A percentile compares a stretch with the other conserved stretches of the same genome.
phyloP scores from a whole-genome alignment of 2,888 invertebrate genomes.

The Augiades crinisus region DNA sequence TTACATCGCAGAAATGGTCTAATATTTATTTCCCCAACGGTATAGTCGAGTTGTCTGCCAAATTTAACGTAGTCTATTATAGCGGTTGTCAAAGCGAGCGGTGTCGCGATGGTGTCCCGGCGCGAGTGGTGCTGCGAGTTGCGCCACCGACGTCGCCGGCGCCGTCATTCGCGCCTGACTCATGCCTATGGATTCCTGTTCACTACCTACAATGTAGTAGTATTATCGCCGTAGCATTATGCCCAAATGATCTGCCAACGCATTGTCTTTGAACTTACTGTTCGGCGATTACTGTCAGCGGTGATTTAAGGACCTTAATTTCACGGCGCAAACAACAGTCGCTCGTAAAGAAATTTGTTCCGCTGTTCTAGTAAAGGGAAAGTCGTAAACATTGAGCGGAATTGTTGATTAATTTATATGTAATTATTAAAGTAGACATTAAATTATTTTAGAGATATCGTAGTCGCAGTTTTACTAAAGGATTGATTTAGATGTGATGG shows the following conservation, averaged over 20 bases:
- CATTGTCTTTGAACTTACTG: conserved; percentile 76
- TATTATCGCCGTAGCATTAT: conserved; percentile 65
- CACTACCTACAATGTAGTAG: conserved; percentile 46
- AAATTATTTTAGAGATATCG: background rate
- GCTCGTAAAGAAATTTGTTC: conserved; percentile 26
- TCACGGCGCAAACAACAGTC: conserved; percentile 39
- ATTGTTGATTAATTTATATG: conserved; percentile 6
- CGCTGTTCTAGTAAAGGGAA: conserved; percentile 17
- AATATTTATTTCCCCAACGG: conserved; percentile 2
- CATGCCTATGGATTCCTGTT: conserved; percentile 70
- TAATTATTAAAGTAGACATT: background rate
- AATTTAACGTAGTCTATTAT: conserved; percentile 3
- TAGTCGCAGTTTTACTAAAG: too few relatives aligned
- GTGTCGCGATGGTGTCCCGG: conserved; percentile 36
- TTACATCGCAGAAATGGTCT: background rate
- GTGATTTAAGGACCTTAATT: conserved; percentile 58
- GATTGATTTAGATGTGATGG: too few relatives aligned
- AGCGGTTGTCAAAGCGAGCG: conserved; percentile 19
- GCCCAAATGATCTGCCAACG: conserved; percentile 76
- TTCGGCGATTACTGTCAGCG: conserved; percentile 64
- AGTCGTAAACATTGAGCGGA: background rate
- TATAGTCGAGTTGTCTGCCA: conserved; percentile 1
- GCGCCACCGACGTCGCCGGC: conserved; percentile 46
- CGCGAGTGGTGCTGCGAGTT: conserved; percentile 35
- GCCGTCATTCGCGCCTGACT: conserved; percentile 58